Base-by-base conservation (phyloP, 2,113 vertebrate species). In the Xenus cinereus region DNA sequence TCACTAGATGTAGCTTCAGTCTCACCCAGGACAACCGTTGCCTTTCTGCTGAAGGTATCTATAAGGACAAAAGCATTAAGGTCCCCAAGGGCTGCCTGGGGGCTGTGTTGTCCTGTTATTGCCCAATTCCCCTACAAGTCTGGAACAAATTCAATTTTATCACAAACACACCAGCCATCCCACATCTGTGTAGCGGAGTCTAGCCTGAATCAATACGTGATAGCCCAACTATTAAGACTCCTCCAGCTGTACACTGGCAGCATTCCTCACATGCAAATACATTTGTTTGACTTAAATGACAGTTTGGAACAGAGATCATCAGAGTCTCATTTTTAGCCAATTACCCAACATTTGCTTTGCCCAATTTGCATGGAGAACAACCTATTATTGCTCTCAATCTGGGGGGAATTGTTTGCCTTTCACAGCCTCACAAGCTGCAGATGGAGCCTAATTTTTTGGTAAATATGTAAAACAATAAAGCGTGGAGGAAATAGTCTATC, bases 311-410 rank as follows among this genome's bases (percentile, higher is more conserved):
- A 76, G 84, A 85, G 67, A 91, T 77, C 84, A 83, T 73, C 8
- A 30, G 60, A 92, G 72, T 48, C 81, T 95, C 81, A 23, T 87
- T 95, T 95, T 95, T 92, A 94, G 84, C 90, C 87, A 96, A 95
- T 97, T 95, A 91, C 41, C 73, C 91, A 93, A 41, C 71, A 90
- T 85, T 97, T 95, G 74, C 80, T 96, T 89, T 95, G 66, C 86
- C 74, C 89, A 91, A 87, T 97, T 96, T 95, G 81, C 89, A 95
- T 69, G 81, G 59, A 94, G 90, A 95, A 80, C 63, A 94, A 87
- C 81, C 87, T 54, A 94, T 97, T 97, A 97, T 84, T 87, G 80
- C 78, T 91, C 53, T 92, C 84, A 94, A 8, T 96, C 95, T 91
- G 78, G 23, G 81, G 39, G 81, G 71, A 85, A 95, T 97, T 93